Conservation (phyloP, 2,797 vertebrate genomes). For the Melanotaenia trifasciata region DNA sequence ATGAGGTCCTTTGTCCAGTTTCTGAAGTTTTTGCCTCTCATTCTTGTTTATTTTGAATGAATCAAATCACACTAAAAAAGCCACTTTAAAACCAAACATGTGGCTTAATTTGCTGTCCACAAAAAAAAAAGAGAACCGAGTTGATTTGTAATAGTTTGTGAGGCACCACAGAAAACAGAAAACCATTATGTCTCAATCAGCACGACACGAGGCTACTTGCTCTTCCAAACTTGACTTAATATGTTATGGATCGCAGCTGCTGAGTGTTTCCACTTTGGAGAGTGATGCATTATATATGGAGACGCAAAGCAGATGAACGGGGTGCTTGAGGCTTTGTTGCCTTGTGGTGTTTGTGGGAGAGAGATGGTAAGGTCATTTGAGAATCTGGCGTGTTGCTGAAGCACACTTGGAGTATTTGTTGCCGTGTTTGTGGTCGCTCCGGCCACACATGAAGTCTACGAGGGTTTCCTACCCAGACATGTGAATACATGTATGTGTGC, state of each 20-base stretch:
- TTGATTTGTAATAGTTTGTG: background rate
- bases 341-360: background rate
- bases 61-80: background rate
- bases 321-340: constrained; percentile 6
- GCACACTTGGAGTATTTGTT: background rate
- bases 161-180: background rate
- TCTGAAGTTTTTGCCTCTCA: rapidly evolving
- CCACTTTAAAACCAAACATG: background rate
- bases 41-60: background rate
- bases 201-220: constrained; percentile 32
- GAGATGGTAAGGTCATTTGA: background rate
- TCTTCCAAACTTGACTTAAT: constrained; percentile 34
- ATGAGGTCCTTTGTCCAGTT: background rate
- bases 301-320: constrained; percentile 26
- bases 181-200: constrained; percentile 38
- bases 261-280: constrained; percentile 23
- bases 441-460: background rate
- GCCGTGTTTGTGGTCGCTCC: background rate
- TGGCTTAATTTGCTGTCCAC: background rate
- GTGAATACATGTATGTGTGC: constrained; percentile 17
- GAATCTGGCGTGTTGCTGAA: constrained; percentile 1
- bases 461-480: background rate
- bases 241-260: constrained; percentile 37
- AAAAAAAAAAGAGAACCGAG: background rate
- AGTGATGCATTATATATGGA: constrained; percentile 35